Evolutionary conservation across 1,140 invertebrate species (phyloP).

Genomic region (Nixonia krombeini): DNA sequence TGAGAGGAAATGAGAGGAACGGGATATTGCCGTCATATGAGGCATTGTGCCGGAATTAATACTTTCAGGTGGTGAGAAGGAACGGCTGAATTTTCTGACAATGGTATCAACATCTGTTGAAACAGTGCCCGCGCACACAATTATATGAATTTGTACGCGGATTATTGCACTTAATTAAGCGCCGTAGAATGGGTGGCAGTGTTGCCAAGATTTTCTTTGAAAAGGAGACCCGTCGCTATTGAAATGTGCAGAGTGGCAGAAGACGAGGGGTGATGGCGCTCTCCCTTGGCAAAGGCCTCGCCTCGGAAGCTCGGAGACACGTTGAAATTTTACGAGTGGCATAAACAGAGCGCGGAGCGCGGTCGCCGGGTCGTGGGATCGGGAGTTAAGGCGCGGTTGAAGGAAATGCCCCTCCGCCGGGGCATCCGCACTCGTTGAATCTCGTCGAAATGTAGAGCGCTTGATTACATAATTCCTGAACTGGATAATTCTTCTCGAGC

Average conservation of each 20-base stretch:
- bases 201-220: slow-evolving; percentile 25
- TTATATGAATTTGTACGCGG: too few species aligned
- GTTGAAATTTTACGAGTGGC: slow-evolving; percentile 35
- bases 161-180: slow-evolving; percentile 23
- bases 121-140: too few species aligned
- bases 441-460: slow-evolving; percentile 12
- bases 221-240: slow-evolving; percentile 26
- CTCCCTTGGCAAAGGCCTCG: slow-evolving; percentile 9
- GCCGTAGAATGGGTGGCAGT: slow-evolving; percentile 6
- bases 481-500: slow-evolving; percentile 26
- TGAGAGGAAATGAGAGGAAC: too few species aligned
- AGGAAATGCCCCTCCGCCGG: slow-evolving; percentile 11
- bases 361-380: slow-evolving; percentile 11
- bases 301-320: slow-evolving; percentile 19
- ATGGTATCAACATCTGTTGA: too few species aligned
- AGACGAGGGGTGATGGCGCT: slow-evolving; percentile 24
- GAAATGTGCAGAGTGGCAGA: slow-evolving; percentile 24
- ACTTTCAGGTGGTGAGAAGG: too few species aligned
- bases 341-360: slow-evolving; percentile 22
- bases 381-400: slow-evolving; percentile 31
- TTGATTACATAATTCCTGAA: slow-evolving; percentile 38
- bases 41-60: too few species aligned
- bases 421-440: slow-evolving; percentile 8
- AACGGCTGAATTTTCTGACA: too few species aligned
- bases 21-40: too few species aligned